phyloP scores from a whole-genome alignment of 2,113 vertebrate genomes.

The Salvelinus namaycush region DNA sequence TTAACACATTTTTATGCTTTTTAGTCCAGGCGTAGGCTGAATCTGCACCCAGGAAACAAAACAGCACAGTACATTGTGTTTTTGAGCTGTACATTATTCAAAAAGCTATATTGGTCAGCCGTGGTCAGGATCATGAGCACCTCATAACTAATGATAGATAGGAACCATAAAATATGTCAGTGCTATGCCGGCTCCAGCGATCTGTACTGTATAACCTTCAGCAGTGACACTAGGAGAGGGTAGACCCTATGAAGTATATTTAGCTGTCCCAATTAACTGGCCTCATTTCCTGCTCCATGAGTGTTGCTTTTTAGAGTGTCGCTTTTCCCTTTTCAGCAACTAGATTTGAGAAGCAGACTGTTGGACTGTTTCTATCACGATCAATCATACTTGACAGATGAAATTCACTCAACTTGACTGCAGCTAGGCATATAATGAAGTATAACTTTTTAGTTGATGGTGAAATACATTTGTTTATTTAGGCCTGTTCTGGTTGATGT shows the following conservation, averaged over 20 bases:
- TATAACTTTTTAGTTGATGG: not conserved
- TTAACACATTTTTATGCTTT: no score
- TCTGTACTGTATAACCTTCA: not conserved
- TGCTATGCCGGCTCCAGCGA: not conserved
- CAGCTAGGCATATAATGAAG: not conserved
- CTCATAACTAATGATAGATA: not conserved
- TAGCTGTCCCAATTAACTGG: slow-evolving; percentile 61
- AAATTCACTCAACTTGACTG: not conserved
- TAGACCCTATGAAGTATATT: slow-evolving; percentile 47
- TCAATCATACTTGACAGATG: not conserved
- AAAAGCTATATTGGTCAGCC: not conserved
- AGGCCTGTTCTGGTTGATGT: not conserved
- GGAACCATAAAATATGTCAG: not conserved
- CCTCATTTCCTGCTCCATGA: slow-evolving; percentile 45
- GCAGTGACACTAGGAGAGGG: not conserved
- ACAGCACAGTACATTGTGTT: no score
- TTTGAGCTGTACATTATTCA: no score
- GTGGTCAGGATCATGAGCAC: not conserved
- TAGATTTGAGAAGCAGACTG: not conserved
- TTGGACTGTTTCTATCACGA: not conserved
- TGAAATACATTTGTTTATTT: not conserved
- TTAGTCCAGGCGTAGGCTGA: no score
- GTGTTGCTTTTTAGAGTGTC: not conserved
- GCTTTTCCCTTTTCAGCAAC: not conserved
- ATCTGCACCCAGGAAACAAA: no score